These are phyloP conservation scores for Drosophila seclusa DNA, from an alignment of 2,888 invertebrate genomes.

Conservation along the genomic window DNA sequence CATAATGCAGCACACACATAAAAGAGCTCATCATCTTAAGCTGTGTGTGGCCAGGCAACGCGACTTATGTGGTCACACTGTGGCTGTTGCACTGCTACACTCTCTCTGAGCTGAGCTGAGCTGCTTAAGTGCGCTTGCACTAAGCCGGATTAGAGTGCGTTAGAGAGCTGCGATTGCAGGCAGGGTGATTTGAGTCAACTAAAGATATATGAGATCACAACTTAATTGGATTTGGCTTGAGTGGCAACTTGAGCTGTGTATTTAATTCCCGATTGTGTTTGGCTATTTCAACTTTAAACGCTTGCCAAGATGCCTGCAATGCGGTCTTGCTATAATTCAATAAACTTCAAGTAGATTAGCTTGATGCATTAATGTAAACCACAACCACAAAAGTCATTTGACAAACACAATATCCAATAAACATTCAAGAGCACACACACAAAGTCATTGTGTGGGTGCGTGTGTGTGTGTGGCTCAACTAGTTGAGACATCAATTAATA, in stretches of 20 bases:
- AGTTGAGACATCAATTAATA: constrained; percentile 62
- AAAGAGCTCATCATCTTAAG: neutral
- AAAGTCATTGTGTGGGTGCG: neutral
- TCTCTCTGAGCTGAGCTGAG: neutral
- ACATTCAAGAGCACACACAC: constrained; percentile 3
- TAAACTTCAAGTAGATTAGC: constrained; percentile 12
- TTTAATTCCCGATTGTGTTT: constrained; percentile 11
- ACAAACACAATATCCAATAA: constrained; percentile 41
- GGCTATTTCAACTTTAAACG: constrained; percentile 22
- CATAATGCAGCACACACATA: neutral
- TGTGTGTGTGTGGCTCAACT: constrained; percentile 19
- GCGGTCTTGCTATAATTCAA: constrained; percentile 6
- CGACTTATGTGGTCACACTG: constrained; percentile 1
- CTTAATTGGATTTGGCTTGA: constrained; percentile 27
- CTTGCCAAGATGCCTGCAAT: constrained; percentile 13
- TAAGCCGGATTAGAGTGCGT: constrained; percentile 25
- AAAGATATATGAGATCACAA: constrained; percentile 2
- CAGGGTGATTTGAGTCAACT: constrained; percentile 2
- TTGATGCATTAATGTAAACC: constrained; percentile 4
- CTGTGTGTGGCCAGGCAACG: neutral
- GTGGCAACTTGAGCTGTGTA: neutral
- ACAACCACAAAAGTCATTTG: constrained; percentile 26
- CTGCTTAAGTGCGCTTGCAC: constrained; percentile 5
- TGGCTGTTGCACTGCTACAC: neutral
- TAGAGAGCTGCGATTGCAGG: constrained; percentile 13